Conservation (phyloP, 2,888 invertebrate genomes). For the Pristionchus arcanus region DNA sequence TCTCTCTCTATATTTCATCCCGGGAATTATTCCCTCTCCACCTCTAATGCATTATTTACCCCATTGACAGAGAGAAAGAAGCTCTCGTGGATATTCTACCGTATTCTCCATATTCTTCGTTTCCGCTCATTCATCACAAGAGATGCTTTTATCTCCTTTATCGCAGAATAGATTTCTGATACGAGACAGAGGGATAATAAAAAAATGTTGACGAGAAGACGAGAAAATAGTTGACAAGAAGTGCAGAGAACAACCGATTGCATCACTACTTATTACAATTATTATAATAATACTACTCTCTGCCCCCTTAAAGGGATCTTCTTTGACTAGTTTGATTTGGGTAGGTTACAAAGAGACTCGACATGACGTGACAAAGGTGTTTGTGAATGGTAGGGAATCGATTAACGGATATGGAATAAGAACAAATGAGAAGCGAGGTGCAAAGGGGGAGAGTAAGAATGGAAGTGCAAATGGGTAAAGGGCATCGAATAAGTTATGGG, state of each 20-base stretch:
- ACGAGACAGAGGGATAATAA: constrained; percentile 26
- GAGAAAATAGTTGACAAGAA: constrained; percentile 13
- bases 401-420: constrained; percentile 6
- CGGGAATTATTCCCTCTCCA: constrained; percentile 40
- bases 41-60: constrained; percentile 56
- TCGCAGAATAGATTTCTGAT: constrained; percentile 44
- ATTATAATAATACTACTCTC: constrained; percentile 31
- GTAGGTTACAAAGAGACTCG: constrained; percentile 14
- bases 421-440: constrained; percentile 44
- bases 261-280: constrained; percentile 39
- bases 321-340: constrained; percentile 49
- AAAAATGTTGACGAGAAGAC: not conserved
- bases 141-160: not conserved
- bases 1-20: constrained; percentile 41
- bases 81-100: not conserved
- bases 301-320: not conserved
- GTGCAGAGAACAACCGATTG: constrained; percentile 29
- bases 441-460: constrained; percentile 17
- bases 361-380: not conserved
- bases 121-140: constrained; percentile 1
- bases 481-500: constrained; percentile 51
- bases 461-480: constrained; percentile 27
- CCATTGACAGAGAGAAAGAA: constrained; percentile 48
- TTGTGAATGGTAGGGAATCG: constrained; percentile 44
- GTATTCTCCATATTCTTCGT: constrained; percentile 47